Conservation (phyloP, 2,888 invertebrate species). For the Chaetoderma sp. region DNA sequence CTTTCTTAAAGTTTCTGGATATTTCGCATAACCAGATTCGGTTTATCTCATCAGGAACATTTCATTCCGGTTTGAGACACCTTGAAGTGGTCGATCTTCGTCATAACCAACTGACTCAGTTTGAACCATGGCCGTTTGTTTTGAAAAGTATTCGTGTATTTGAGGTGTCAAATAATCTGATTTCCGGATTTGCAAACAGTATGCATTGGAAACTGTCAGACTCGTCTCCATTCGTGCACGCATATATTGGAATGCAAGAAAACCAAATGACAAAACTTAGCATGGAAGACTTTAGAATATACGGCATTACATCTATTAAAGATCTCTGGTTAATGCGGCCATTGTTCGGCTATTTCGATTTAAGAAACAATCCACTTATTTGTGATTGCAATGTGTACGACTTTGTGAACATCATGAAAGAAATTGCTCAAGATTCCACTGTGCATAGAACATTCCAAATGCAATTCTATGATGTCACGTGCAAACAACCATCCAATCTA, state of each 20-base stretch:
- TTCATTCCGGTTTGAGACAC: not conserved
- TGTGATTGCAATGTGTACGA: slow-evolving; percentile 4
- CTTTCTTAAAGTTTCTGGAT: not conserved
- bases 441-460: not conserved
- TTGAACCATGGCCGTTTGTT: slow-evolving; percentile 8
- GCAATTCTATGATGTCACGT: slow-evolving; percentile 4
- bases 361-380: slow-evolving; percentile 1
- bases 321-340: slow-evolving; percentile 5
- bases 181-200: not conserved
- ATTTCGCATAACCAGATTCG: not conserved
- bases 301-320: not conserved
- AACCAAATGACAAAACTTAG: not conserved
- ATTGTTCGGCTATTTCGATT: slow-evolving; percentile 1
- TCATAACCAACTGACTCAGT: not conserved
- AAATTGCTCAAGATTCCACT: not conserved
- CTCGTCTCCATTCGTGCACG: not conserved
- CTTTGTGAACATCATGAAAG: not conserved
- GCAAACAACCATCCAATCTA: not conserved
- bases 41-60: not conserved
- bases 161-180: not conserved
- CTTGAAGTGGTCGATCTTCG: slow-evolving; percentile 5
- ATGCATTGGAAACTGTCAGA: not conserved
- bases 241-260: not conserved
- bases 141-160: not conserved
- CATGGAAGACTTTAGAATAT: not conserved